These are phyloP conservation scores for Tyria jacobaeae DNA, from an alignment of 2,888 invertebrate species.

Conservation along the genomic window DNA sequence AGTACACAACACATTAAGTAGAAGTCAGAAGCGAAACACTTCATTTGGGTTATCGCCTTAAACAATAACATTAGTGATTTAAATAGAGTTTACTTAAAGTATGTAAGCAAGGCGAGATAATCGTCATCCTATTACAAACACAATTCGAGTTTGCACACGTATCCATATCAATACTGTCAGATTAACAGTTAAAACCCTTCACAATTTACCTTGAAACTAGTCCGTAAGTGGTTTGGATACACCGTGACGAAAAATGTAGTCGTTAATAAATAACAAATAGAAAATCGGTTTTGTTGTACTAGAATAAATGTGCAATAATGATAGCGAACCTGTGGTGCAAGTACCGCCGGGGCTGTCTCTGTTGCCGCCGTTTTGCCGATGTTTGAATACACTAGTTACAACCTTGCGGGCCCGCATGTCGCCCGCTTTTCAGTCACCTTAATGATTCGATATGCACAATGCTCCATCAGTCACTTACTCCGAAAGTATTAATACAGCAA, in stretches of 20 bases:
- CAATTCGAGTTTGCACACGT: conserved; percentile 36
- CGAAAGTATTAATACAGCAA: conserved; percentile 60
- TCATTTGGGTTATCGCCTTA: conserved; percentile 41
- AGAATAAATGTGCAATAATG: conserved; percentile 38
- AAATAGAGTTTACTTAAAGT: conserved; percentile 38
- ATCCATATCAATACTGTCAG: conserved; percentile 52
- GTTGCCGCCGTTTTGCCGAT: conserved; percentile 81
- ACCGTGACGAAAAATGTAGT: conserved; percentile 36
- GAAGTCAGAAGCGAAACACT: conserved; percentile 19
- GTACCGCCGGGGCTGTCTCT: conserved; percentile 69
- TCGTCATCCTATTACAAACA: conserved; percentile 24
- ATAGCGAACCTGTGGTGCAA: conserved; percentile 78
- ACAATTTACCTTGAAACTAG: conserved; percentile 74
- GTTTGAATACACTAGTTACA: conserved; percentile 70
- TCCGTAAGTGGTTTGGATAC: conserved; percentile 57
- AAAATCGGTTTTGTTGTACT: conserved; percentile 40
- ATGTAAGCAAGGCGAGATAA: conserved; percentile 39
- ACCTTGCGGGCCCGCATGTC: conserved; percentile 76
- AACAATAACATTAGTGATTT: conserved; percentile 42
- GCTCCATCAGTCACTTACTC: conserved; percentile 79
- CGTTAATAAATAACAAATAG: conserved; percentile 42
- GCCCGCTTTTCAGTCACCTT: conserved; percentile 65
- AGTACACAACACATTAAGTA: conserved; percentile 22
- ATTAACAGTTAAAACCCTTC: conserved; percentile 63
- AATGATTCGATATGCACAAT: conserved; percentile 68